Conservation (phyloP, 1,140 invertebrate genomes). For the Phymorhynchus buccinoides region DNA sequence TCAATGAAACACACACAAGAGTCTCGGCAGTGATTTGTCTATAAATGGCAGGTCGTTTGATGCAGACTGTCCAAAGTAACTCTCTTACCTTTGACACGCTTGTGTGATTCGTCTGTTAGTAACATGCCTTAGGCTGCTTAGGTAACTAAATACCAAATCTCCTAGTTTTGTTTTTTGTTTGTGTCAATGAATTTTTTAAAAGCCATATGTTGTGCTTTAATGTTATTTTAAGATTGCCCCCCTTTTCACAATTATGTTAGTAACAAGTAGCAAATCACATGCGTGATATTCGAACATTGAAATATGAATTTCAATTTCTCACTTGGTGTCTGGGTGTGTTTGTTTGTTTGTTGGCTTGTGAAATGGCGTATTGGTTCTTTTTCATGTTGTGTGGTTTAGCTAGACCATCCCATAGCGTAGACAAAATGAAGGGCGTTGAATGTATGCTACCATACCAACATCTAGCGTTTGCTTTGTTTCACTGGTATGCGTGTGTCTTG, state of each 20-base stretch:
- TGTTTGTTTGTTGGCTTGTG: too few species aligned
- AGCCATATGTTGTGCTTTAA: not conserved
- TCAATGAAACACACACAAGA: not conserved
- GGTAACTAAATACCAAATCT: not conserved
- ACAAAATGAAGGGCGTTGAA: too few species aligned
- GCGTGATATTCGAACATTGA: not conserved
- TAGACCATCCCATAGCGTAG: too few species aligned
- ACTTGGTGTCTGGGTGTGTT: not conserved
- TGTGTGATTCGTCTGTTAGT: not conserved
- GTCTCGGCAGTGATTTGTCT: not conserved
- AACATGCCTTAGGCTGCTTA: not conserved
- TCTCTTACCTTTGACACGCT: not conserved
- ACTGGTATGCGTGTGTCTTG: too few species aligned
- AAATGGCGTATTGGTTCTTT: too few species aligned
- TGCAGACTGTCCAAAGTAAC: not conserved
- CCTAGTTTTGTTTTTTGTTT: not conserved
- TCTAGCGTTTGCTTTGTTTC: too few species aligned
- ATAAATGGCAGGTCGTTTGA: not conserved
- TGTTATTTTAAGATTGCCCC: not conserved
- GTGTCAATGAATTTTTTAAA: not conserved
- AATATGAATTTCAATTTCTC: too few species aligned
- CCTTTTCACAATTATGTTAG: not conserved
- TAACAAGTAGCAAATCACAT: not conserved
- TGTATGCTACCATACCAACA: too few species aligned
- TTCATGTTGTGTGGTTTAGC: too few species aligned